These are phyloP conservation scores for Epicauta chinensis DNA, from an alignment of 1,140 invertebrate species.

Conservation along the genomic window DNA sequence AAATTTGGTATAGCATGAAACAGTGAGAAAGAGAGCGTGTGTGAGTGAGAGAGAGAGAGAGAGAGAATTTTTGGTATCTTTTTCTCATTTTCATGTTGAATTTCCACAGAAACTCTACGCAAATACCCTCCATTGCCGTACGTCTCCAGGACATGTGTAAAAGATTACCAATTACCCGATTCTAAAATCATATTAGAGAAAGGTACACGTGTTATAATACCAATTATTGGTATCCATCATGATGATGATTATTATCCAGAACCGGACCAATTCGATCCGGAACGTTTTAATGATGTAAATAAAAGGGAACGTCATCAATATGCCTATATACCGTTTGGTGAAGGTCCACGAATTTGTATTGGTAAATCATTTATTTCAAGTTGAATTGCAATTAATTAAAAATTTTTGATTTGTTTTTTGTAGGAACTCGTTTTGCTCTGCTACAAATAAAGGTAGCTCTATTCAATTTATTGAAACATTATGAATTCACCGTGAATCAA, in stretches of 20 bases:
- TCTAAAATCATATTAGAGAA: constrained; percentile 35
- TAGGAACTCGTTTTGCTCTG: constrained; percentile 29
- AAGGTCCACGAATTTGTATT: constrained; percentile 49
- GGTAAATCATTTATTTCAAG: too few species aligned
- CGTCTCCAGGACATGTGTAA: constrained; percentile 38
- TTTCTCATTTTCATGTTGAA: too few species aligned
- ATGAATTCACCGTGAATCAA: constrained; percentile 15
- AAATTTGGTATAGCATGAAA: too few species aligned
- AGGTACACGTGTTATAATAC: constrained; percentile 42
- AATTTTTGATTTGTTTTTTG: too few species aligned
- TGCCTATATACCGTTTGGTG: constrained; percentile 69
- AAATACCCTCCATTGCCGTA: constrained; percentile 43
- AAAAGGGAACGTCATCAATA: constrained; percentile 43
- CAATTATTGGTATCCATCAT: constrained; percentile 49
- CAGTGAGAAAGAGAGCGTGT: too few species aligned
- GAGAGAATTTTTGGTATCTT: too few species aligned
- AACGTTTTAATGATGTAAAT: constrained; percentile 52
- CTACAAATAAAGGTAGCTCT: constrained; percentile 32
- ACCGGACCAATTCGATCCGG: constrained; percentile 58
- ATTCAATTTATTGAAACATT: constrained; percentile 21
- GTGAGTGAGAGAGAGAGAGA: too few species aligned
- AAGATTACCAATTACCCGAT: constrained; percentile 39
- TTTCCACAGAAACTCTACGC: constrained; percentile 45
- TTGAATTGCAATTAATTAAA: too few species aligned
- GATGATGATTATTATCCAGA: constrained; percentile 58